A percentile compares a stretch with the other conserved stretches of the same genome.
Evolutionary conservation across 2,888 invertebrate genomes (phyloP).

Genomic region (Drosophila mercatorum): DNA sequence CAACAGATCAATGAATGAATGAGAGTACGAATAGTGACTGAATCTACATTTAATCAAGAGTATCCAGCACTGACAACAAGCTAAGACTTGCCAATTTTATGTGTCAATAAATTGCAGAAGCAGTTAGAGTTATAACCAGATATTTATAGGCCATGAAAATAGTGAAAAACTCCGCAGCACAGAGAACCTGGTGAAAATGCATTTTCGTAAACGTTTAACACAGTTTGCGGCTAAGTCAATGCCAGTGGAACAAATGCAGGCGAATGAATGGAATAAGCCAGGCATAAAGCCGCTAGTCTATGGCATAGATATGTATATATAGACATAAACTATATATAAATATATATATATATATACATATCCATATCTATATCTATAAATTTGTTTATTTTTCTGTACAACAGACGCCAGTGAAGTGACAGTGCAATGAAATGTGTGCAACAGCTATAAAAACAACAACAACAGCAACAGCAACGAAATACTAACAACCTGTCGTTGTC

Average conservation of each 20-base stretch:
- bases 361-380: slow-evolving; percentile 10
- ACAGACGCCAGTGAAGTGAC: slow-evolving; percentile 46
- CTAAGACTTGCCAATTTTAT: too few relatives aligned
- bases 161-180: not conserved
- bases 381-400: slow-evolving; percentile 36
- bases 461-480: slow-evolving; percentile 31
- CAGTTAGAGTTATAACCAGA: not conserved
- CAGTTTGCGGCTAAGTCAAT: not conserved
- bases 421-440: slow-evolving; percentile 74
- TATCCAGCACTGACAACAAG: not conserved
- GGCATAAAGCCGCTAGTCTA: not conserved
- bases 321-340: not conserved
- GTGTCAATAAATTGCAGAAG: not conserved
- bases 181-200: not conserved
- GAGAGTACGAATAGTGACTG: not conserved
- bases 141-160: not conserved
- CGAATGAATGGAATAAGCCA: slow-evolving; percentile 1
- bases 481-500: slow-evolving; percentile 77
- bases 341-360: slow-evolving; percentile 1
- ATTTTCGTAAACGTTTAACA: slow-evolving; percentile 1
- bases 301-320: not conserved
- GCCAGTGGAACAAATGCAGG: not conserved
- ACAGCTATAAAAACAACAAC: slow-evolving; percentile 35
- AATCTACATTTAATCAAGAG: not conserved
- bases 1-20: too few relatives aligned